Percentiles rank a stretch among this genome's conserved stretches.
These are phyloP conservation scores for Tortrix viridana DNA, from an alignment of 2,888 invertebrate species.

Conservation along the genomic window DNA sequence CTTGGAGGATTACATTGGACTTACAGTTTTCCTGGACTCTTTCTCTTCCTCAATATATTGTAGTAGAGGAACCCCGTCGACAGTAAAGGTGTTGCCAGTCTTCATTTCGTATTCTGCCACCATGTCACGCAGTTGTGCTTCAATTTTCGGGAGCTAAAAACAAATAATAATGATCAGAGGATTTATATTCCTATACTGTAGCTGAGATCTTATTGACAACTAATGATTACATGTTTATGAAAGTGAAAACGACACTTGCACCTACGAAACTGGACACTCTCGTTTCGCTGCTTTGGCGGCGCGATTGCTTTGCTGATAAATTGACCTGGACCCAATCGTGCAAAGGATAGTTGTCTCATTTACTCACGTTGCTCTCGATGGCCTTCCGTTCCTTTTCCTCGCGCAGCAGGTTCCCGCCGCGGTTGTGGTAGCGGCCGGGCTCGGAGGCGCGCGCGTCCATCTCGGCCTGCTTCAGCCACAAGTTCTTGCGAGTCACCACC, in stretches of 20 bases:
- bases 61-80: slow-evolving; percentile 86
- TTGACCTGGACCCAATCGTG: no score
- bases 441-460: slow-evolving; percentile 90
- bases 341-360: background rate
- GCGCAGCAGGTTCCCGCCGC: slow-evolving; percentile 92
- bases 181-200: no score
- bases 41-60: slow-evolving; percentile 86
- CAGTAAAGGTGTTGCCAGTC: slow-evolving; percentile 82
- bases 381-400: slow-evolving; percentile 95
- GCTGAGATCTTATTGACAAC: no score
- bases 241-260: no score
- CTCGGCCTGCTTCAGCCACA: slow-evolving; percentile 91
- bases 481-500: slow-evolving; percentile 86
- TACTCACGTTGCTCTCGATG: slow-evolving; percentile 82
- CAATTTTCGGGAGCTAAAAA: slow-evolving; percentile 88
- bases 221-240: no score
- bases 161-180: background rate
- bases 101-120: slow-evolving; percentile 81
- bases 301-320: no score
- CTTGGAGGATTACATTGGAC: slow-evolving; percentile 36
- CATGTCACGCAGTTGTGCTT: slow-evolving; percentile 85
- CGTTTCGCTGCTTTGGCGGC: no score
- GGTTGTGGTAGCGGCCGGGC: slow-evolving; percentile 92
- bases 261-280: no score
- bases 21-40: slow-evolving; percentile 84